Base-by-base conservation (phyloP, 2,888 invertebrate species). In the Microlaimidae sp. region DNA sequence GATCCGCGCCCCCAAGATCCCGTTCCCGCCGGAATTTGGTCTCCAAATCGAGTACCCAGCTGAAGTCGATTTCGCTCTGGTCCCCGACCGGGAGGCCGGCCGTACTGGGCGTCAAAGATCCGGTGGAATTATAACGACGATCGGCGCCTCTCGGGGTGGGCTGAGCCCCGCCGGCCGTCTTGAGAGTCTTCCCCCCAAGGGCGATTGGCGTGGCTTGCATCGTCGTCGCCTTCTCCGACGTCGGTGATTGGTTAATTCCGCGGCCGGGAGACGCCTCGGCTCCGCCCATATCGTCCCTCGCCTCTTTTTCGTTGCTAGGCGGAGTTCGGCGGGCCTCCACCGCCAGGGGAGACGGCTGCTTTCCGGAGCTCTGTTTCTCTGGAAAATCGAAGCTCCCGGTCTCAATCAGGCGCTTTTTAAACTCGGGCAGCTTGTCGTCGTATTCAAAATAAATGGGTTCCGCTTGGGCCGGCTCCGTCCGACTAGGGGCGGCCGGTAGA, bases 351-450 rank as follows among this genome's bases (percentile, higher is more conserved):
- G n/a, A n/a, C n/a, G n/a, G n/a, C n/a, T n/a, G n/a, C n/a, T n/a
- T n/a, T n/a, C n/a, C n/a, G 10, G 32, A 32, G 32, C 32, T 32
- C 32, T 32, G 10, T 24, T 19, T 51, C 19, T 52, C 54, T 2
- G 52, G 29, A 49, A 56, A 26, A 28, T 56, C 53, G 32, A 56
- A 56, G 21, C 32, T 42, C 2, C 56, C 56, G 17, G 56, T 56
- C 28, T 56, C 56, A 29, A 56, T 56, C 19, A 56, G 49, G 19
- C 56, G 53, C 28, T 56, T 56, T 40, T 56, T 56, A 27, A 56
- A 56, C 13, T 56, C 56, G 5, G 56, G 56, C 53, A 56, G 28
- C 28, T 27, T 38, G 13, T 49, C 53, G 26, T 55, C 56, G 53
- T 54, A 56, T 23, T 54, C 56, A 2, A 54, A 28, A 28, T 56